A percentile compares a stretch with the other conserved stretches of the same genome.
These are phyloP conservation scores for Regulus satrapa DNA, from an alignment of 2,113 vertebrate genomes.

Conservation along the genomic window DNA sequence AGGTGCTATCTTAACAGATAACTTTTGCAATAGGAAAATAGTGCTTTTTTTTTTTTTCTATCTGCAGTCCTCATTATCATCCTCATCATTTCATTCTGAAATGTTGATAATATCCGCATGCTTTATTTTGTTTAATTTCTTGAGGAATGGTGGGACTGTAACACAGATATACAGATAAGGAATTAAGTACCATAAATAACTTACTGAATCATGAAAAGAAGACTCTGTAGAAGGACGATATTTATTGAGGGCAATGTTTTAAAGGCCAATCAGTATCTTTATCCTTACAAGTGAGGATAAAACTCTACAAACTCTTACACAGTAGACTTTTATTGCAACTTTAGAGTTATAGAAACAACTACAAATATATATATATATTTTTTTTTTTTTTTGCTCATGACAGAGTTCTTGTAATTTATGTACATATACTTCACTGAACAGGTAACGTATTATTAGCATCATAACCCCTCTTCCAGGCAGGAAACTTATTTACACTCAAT, in stretches of 20 bases:
- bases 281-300: not conserved
- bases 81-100: too few species aligned
- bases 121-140: not conserved
- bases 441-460: not conserved
- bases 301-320: not conserved
- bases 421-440: not conserved
- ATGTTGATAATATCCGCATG: not conserved
- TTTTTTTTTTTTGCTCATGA: too few species aligned
- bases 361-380: too few species aligned
- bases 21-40: not conserved
- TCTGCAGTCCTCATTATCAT: not conserved
- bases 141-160: not conserved
- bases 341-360: not conserved
- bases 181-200: not conserved
- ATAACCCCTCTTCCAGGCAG: not conserved
- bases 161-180: not conserved
- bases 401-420: not conserved
- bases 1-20: not conserved
- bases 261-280: not conserved
- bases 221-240: not conserved
- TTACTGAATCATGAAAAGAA: not conserved
- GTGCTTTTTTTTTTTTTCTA: not conserved
- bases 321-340: not conserved
- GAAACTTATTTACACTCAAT: not conserved
- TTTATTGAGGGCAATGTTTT: not conserved